phyloP scores from a whole-genome alignment of 2,888 invertebrate species.

The Molorchus minor region DNA sequence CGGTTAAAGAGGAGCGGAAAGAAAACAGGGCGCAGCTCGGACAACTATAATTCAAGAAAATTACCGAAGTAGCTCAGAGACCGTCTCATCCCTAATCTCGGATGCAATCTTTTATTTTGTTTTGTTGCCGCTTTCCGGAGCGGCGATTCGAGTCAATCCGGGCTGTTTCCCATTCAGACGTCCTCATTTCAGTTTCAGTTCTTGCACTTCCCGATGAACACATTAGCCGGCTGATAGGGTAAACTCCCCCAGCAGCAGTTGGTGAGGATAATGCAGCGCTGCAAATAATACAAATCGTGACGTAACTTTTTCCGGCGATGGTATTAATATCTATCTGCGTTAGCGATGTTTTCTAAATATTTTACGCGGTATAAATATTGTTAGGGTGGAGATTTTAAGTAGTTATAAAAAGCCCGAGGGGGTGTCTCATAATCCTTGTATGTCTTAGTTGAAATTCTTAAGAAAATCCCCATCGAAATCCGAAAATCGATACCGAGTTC shows the following conservation, averaged over 20 bases:
- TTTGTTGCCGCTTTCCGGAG: slow-evolving; percentile 46
- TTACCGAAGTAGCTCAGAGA: slow-evolving; percentile 53
- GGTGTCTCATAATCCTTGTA: too few relatives aligned
- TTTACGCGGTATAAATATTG: too few relatives aligned
- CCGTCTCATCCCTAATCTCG: slow-evolving; percentile 56
- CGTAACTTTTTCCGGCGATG: not conserved
- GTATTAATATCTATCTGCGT: too few relatives aligned
- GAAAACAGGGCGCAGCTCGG: slow-evolving; percentile 42
- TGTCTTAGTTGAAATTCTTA: too few relatives aligned
- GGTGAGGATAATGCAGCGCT: not conserved
- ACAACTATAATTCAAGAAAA: slow-evolving; percentile 56
- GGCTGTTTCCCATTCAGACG: slow-evolving; percentile 44
- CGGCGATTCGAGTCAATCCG: slow-evolving; percentile 50
- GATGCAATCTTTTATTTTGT: slow-evolving; percentile 58
- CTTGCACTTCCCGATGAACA: slow-evolving; percentile 33
- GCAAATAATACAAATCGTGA: slow-evolving; percentile 2
- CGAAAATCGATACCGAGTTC: too few relatives aligned
- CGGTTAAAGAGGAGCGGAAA: slow-evolving; percentile 23
- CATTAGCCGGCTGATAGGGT: slow-evolving; percentile 17
- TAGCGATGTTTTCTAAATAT: too few relatives aligned
- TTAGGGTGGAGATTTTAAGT: too few relatives aligned
- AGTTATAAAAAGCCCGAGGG: too few relatives aligned
- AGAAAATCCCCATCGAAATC: too few relatives aligned
- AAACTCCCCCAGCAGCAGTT: slow-evolving; percentile 16
- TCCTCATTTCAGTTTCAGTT: slow-evolving; percentile 38